Conservation (phyloP, 2,888 invertebrate species). For the Alentia gelatinosa region DNA sequence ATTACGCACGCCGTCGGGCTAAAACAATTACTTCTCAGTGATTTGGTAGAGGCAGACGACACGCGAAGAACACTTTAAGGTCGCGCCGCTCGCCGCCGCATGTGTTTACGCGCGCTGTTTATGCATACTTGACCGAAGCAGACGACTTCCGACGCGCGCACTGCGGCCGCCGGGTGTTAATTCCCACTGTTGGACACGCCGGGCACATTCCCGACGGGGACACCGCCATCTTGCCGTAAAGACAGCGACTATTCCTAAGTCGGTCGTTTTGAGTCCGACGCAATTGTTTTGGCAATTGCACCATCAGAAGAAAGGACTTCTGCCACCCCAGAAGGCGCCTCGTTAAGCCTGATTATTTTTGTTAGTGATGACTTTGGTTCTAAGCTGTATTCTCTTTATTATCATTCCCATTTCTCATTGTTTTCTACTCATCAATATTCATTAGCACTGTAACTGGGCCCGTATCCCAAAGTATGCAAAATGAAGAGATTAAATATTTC, state of each 20-base stretch:
- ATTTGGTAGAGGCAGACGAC: conserved; percentile 24
- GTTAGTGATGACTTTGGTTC: too few species aligned
- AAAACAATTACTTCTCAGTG: conserved; percentile 51
- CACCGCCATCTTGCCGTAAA: conserved; percentile 31
- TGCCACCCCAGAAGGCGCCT: not conserved
- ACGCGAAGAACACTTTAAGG: conserved; percentile 46
- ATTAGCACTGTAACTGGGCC: not conserved
- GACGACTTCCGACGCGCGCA: conserved; percentile 18
- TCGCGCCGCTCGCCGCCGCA: conserved; percentile 20
- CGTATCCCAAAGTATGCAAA: not conserved
- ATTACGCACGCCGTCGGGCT: conserved; percentile 35
- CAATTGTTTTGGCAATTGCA: not conserved
- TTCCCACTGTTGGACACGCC: conserved; percentile 15
- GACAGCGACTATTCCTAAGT: conserved; percentile 30
- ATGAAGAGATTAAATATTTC: too few species aligned
- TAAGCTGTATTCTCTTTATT: too few species aligned
- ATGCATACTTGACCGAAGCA: conserved; percentile 41
- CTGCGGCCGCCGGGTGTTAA: conserved; percentile 21
- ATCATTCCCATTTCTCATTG: too few species aligned
- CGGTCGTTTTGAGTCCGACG: conserved; percentile 16
- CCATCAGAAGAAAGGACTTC: not conserved
- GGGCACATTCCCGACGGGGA: conserved; percentile 21
- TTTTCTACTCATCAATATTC: too few species aligned
- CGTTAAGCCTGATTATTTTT: not conserved
- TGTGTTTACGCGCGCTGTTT: conserved; percentile 39